Evolutionary conservation across 1,140 invertebrate species (phyloP).

Genomic region (Zaprionus lachaisei): DNA sequence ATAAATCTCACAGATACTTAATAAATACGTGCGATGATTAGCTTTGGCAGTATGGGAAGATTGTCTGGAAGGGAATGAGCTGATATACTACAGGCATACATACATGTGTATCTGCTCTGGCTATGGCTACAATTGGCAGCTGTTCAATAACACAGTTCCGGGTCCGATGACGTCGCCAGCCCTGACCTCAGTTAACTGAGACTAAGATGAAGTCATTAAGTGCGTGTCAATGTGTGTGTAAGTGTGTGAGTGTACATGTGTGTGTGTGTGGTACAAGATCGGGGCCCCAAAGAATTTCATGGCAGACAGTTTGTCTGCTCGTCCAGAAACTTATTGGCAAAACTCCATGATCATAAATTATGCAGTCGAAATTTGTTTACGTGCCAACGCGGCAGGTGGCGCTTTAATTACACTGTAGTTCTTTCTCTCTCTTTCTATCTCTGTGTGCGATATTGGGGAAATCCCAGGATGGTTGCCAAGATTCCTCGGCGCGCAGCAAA

Average conservation of each 20-base stretch:
- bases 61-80: conserved; percentile 56
- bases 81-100: background rate
- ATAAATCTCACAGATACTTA: conserved; percentile 60
- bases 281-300: conserved; percentile 17
- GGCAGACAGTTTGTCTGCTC: conserved; percentile 64
- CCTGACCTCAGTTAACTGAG: conserved; percentile 71
- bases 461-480: conserved; percentile 73
- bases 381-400: conserved; percentile 68
- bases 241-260: background rate
- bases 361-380: conserved; percentile 76
- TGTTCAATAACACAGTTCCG: conserved; percentile 74
- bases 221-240: conserved; percentile 15
- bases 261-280: conserved; percentile 29
- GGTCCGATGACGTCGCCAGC: conserved; percentile 40
- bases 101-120: background rate
- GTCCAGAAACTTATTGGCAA: conserved; percentile 77
- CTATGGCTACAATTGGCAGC: conserved; percentile 68
- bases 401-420: conserved; percentile 71
- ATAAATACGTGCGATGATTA: conserved; percentile 42
- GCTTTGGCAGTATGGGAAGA: background rate
- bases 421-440: background rate
- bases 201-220: conserved; percentile 65
- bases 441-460: conserved; percentile 49
- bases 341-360: conserved; percentile 83
- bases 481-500: conserved; percentile 54